Evolutionary conservation across 2,888 invertebrate species (phyloP).

Genomic region (Orthosia cruda): DNA sequence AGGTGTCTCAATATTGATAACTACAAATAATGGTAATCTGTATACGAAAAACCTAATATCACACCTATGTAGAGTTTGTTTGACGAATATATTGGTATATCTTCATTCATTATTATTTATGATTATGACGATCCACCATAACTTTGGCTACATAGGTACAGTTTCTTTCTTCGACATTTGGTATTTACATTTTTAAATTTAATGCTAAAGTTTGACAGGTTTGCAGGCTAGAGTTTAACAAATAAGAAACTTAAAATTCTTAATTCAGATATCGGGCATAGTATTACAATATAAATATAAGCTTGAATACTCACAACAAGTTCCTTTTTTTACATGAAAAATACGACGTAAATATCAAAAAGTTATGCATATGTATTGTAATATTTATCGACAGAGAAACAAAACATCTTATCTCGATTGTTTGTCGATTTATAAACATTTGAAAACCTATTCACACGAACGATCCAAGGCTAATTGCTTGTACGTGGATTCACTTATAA

Average conservation of each 20-base stretch:
- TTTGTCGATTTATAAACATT: conserved; percentile 60
- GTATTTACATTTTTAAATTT: too few species aligned
- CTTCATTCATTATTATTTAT: conserved; percentile 12
- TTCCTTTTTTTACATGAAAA: background rate
- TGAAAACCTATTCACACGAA: conserved; percentile 68
- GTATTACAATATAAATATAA: background rate
- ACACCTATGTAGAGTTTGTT: conserved; percentile 6
- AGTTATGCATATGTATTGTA: background rate
- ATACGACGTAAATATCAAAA: background rate
- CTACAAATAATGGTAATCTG: conserved; percentile 20
- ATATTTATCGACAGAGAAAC: conserved; percentile 38
- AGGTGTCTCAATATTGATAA: conserved; percentile 30
- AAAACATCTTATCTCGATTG: conserved; percentile 34
- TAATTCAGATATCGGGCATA: too few species aligned
- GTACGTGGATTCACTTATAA: conserved; percentile 70
- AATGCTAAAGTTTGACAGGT: too few species aligned
- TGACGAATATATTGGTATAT: conserved; percentile 15
- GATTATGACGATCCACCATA: background rate
- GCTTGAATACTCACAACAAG: background rate
- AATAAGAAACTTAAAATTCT: too few species aligned
- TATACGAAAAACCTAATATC: conserved; percentile 21
- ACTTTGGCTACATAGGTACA: too few species aligned
- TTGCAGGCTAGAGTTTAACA: too few species aligned
- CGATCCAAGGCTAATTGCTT: conserved; percentile 77
- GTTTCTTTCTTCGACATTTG: too few species aligned